Evolutionary conservation across 2,113 vertebrate species (phyloP).

Genomic region (Leucosticte australis): DNA sequence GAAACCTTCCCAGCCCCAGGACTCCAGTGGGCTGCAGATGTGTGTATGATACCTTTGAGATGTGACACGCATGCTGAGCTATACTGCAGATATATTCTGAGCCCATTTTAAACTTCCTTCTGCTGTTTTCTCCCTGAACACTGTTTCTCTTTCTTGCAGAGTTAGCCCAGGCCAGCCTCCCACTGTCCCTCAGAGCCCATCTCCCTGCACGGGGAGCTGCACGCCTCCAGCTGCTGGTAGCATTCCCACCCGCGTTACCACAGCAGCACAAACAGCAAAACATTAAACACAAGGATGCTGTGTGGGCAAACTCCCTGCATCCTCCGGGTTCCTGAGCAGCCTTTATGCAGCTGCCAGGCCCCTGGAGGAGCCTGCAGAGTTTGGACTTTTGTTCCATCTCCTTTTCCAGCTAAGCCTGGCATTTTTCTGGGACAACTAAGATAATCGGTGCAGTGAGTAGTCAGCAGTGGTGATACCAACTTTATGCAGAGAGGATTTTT

Average conservation of each 20-base stretch:
- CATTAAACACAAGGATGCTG: neutral
- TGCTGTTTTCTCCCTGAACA: neutral
- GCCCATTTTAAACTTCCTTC: neutral
- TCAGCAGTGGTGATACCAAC: neutral
- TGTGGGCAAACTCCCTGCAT: neutral
- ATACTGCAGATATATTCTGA: neutral
- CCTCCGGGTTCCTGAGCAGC: neutral
- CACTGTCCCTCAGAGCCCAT: neutral
- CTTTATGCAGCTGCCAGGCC: neutral
- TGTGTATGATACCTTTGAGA: neutral
- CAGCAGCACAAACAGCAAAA: conserved; percentile 38
- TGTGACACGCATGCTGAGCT: fast-evolving
- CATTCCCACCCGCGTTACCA: neutral
- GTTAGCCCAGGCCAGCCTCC: neutral
- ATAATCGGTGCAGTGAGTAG: neutral
- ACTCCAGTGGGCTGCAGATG: fast-evolving
- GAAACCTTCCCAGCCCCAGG: neutral
- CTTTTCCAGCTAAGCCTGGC: neutral
- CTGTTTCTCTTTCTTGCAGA: neutral
- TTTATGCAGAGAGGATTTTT: neutral
- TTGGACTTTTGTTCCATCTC: fast-evolving
- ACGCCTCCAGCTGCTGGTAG: neutral
- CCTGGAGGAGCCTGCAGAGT: neutral
- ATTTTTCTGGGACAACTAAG: neutral
- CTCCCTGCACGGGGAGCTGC: neutral